Evolutionary conservation across 1,140 invertebrate species (phyloP), one percentile per base, ranked within the genome.

Genomic region (Amphibalanus amphitrite): DNA sequence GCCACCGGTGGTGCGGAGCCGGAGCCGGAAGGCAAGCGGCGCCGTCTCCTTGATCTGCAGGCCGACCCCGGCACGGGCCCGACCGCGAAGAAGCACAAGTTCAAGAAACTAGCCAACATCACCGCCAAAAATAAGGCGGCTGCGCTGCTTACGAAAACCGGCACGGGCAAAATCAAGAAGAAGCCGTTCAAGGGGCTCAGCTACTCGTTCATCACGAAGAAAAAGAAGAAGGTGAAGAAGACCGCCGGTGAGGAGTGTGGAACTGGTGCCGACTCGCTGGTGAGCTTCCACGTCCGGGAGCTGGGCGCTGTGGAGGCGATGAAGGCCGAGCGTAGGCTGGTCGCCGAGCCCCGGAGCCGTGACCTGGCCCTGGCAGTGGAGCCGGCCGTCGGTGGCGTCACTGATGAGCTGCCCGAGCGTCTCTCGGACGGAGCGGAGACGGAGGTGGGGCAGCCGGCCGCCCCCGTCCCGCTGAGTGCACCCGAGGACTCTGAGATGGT

Each of bases 401-500:
- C 69, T 20, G 33, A 71, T 33, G 71, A 71, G 29, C 28, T 68
- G 25, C 40, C 26, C 0, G 25, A 47, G n/a, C 26, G n/a, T 64
- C 4, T 40, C 20, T 28, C 26, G 26, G 30, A 23, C 25, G 20
- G 69, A 29, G 71, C n/a, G 26, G 29, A 20, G 29, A n/a, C n/a
- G n/a, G 67, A 71, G 17, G 38, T 69, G 26, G 28, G 30, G n/a
- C 47, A 72, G 26, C 69, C 17, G 59, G 23, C 26, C 29, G 38
- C 33, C n/a, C 1, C 28, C 26, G 29, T 10, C 29, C n/a, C 15
- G 73, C 71, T 40, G 1, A 69, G 75, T 17, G 75, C 75, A 47
- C 47, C 77, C 29, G 71, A 71, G 65, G 69, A 74, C 69, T 77
- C 75, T 71, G 77, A 78, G 29, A 73, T 71, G 25, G 69, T 69